Evolutionary conservation across 2,888 invertebrate species (phyloP).

Genomic region (Prionchulus punctatus): DNA sequence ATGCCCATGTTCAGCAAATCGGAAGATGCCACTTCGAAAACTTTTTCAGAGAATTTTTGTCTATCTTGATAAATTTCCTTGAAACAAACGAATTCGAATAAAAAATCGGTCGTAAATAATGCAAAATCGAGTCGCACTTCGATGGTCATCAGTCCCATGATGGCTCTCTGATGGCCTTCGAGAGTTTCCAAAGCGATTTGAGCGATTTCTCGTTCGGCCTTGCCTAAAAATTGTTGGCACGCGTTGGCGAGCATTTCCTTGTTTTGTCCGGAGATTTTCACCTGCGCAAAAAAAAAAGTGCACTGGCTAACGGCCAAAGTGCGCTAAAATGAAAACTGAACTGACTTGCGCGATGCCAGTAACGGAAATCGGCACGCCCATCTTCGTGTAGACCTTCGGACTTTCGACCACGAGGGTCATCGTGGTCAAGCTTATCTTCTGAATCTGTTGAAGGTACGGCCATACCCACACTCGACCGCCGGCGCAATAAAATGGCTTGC

Average conservation of each 20-base stretch:
- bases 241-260: slow-evolving; percentile 36
- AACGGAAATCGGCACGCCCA: slow-evolving; percentile 89
- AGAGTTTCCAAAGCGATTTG: slow-evolving; percentile 36
- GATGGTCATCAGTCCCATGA: slow-evolving; percentile 40
- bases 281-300: slow-evolving; percentile 25
- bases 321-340: no score
- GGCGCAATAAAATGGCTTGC: slow-evolving; percentile 75
- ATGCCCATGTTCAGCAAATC: slow-evolving; percentile 92
- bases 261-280: slow-evolving; percentile 36
- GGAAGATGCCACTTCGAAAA: slow-evolving; percentile 83
- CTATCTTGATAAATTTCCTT: slow-evolving; percentile 83
- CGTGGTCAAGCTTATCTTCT: slow-evolving; percentile 72
- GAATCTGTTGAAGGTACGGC: slow-evolving; percentile 56
- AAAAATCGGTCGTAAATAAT: background rate
- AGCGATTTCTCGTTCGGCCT: slow-evolving; percentile 32
- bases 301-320: no score
- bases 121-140: slow-evolving; percentile 15
- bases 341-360: slow-evolving; percentile 87
- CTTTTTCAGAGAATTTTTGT: slow-evolving; percentile 76
- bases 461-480: slow-evolving; percentile 94
- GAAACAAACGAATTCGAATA: slow-evolving; percentile 7
- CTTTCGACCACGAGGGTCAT: slow-evolving; percentile 93
- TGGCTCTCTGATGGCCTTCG: slow-evolving; percentile 39
- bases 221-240: slow-evolving; percentile 37
- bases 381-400: slow-evolving; percentile 83